Base-by-base conservation (phyloP, 2,888 invertebrate genomes). In the Ecdyonurus torrentis region DNA sequence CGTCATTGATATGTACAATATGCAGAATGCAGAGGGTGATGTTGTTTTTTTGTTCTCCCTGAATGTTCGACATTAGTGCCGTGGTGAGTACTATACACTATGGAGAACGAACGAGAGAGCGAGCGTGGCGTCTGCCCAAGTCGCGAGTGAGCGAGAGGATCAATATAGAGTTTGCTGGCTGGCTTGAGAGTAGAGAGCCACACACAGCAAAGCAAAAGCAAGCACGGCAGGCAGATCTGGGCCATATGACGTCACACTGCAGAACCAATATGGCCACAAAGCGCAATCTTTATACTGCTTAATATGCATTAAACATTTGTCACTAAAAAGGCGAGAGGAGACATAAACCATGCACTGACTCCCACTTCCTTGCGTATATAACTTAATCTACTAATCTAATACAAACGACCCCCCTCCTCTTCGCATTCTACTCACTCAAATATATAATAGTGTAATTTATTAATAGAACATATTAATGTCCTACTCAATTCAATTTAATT, bases 211-310 rank as follows among this genome's bases (percentile, higher is more conserved):
- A n/a, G n/a, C n/a, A n/a, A n/a, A n/a, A n/a, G n/a, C n/a, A n/a
- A n/a, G n/a, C n/a, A n/a, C n/a, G n/a, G 22, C 55, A 20, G 55
- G 37, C n/a, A n/a, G 55, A 55, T 55, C 55, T 55, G 55, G 55
- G 55, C 22, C 22, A 55, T 37, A n/a, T 55, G 55, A 55, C 55
- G 55, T 55, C 55, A 55, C 55, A 55, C 55, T 55, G 55, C 55
- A 55, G 55, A 55, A 55, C 55, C 55, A 55, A 55, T 5, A 55
- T 55, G 55, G 55, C 55, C 50, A 18, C 18, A 7, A 18, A 18
- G 50, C 18, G n/a, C n/a, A n/a, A n/a, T n/a, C n/a, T n/a, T n/a
- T n/a, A n/a, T n/a, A n/a, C n/a, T n/a, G n/a, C n/a, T n/a, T n/a
- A n/a, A n/a, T n/a, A n/a, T n/a, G n/a, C n/a, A n/a, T n/a, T n/a